Conservation (phyloP, 2,113 vertebrate species). For the Peromyscus maniculatus region DNA sequence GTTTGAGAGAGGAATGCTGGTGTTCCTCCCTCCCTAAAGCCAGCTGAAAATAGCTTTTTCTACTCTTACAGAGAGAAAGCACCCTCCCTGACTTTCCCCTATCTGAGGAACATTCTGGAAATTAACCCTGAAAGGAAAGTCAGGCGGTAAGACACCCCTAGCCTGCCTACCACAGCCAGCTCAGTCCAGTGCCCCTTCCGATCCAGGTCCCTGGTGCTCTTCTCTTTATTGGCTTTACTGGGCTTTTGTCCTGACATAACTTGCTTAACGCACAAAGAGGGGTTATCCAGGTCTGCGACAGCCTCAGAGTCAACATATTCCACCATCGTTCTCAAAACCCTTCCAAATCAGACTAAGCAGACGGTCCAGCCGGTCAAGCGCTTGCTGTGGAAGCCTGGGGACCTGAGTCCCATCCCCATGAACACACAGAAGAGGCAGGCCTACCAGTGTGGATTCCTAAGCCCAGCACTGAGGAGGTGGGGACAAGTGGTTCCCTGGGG, state of each 20-base stretch:
- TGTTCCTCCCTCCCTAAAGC: constrained; percentile 72
- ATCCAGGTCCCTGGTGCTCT: too few species aligned
- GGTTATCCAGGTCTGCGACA: not conserved
- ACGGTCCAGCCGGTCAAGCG: not conserved
- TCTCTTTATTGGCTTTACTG: not conserved
- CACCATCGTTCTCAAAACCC: not conserved
- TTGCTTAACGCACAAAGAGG: constrained; percentile 11
- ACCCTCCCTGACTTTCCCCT: constrained; percentile 58
- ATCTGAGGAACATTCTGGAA: not conserved
- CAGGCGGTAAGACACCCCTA: not conserved
- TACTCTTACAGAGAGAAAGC: constrained; percentile 71
- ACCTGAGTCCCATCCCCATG: not conserved
- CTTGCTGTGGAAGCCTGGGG: not conserved
- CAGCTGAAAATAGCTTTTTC: constrained; percentile 74
- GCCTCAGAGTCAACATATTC: not conserved
- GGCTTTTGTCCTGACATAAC: not conserved
- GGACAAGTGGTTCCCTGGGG: not conserved
- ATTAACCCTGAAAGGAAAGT: constrained; percentile 35
- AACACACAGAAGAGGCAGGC: too few species aligned
- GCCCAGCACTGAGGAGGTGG: not conserved
- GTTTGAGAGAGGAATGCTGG: constrained; percentile 76
- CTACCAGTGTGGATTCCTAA: not conserved
- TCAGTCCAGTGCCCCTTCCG: not conserved
- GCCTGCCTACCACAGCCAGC: not conserved
- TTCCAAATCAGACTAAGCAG: not conserved